Evolutionary conservation across 2,113 vertebrate genomes (phyloP).

Genomic region (Echinops telfairi): DNA sequence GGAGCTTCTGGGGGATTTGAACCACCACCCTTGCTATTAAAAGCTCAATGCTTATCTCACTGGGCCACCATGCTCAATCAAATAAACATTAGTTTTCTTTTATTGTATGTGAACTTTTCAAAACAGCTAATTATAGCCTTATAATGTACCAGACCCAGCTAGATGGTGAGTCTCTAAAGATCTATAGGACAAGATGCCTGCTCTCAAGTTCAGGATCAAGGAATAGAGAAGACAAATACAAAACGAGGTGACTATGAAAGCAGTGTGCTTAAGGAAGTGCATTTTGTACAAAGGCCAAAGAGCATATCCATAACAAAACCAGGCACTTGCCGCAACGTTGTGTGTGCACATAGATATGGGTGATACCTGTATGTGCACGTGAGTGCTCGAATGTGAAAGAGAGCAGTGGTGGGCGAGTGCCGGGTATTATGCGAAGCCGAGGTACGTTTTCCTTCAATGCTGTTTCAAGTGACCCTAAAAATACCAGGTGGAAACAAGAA

Average conservation of each 20-base stretch:
- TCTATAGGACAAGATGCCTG: not conserved
- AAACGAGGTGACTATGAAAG: not conserved
- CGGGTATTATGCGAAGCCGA: not conserved
- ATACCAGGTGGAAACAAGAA: slow-evolving; percentile 11
- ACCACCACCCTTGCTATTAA: too few relatives aligned
- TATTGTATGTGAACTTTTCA: not conserved
- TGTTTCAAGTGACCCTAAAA: not conserved
- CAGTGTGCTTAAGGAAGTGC: not conserved
- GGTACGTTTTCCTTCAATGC: not conserved
- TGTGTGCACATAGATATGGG: too few relatives aligned
- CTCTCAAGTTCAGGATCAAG: not conserved
- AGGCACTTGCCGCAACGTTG: not conserved
- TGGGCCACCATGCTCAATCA: too few relatives aligned
- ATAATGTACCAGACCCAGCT: not conserved
- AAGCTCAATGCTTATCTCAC: too few relatives aligned
- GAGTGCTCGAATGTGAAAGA: not conserved
- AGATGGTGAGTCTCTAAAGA: not conserved
- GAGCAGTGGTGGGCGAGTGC: too few relatives aligned
- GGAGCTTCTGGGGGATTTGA: too few relatives aligned
- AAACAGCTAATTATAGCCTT: not conserved
- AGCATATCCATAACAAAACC: not conserved
- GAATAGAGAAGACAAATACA: not conserved
- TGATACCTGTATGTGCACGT: not conserved
- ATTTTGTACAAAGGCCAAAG: not conserved
- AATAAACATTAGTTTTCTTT: too few relatives aligned